Evolutionary conservation across 2,888 invertebrate species (phyloP), one percentile per base, ranked within the genome.

Genomic region (Acholoe squamosa): DNA sequence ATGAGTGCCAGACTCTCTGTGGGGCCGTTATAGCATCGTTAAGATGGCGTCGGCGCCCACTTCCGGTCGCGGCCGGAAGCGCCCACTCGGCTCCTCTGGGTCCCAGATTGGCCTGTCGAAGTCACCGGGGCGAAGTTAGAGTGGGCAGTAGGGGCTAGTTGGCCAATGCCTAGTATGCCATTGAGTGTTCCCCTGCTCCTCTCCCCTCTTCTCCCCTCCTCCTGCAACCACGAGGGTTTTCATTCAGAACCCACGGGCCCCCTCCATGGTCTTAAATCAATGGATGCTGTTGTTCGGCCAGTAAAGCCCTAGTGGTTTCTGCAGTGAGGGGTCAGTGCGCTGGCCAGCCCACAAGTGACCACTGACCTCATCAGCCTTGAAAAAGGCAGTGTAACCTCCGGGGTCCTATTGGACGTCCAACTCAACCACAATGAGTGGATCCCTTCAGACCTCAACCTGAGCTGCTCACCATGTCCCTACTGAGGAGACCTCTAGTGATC

Each of bases 291-390:
- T 86, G 54, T 86, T 86, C 28, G 54, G 31, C 19, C 56, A 56
- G 31, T 14, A 12, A 86, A 14, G 31, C 86, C 54, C 86, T 0
- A 43, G 25, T n/a, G 76, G 31, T 16, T 3, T 22, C 5, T 16
- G 43, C n/a, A 28, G 56, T 0, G 1, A 28, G 86, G 86, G 86
- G 86, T 86, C 86, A 86, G 86, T 28, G 54, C 86, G 28, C 86
- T 86, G 86, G 86, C 31, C 86, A 86, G 28, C 25, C 54, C 86
- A 86, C 86, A 28, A 54, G 86, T 86, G 86, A 86, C 86, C 86
- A 54, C 28, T 5, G 28, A 25, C 84, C 86, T 86, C 56, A 52
- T 54, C 86, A 86, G 86, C 31, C 86, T n/a, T 16, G 14, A 28
- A 86, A 86, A 86, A 84, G 28, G 56, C 31, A n/a, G 16, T 12